Evolutionary conservation across 2,113 vertebrate genomes (phyloP), one percentile per base, ranked within the genome.

Genomic region (Boulengeromyrus knoepffleri): DNA sequence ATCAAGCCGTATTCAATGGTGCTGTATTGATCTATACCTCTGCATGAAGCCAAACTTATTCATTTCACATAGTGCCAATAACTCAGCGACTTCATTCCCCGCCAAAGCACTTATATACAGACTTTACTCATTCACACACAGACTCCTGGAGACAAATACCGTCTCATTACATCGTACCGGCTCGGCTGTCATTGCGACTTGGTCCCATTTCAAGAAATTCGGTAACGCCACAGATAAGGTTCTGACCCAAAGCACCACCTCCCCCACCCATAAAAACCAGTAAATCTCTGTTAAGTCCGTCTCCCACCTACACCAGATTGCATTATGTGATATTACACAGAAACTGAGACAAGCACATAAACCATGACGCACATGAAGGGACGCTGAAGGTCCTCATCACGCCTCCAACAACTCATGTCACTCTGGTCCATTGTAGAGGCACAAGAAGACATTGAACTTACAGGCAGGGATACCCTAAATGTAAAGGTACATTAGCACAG

Each of bases 241-340:
- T 83, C 92, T 95, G 93, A 95, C 91, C 93, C 94, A 94, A 93
- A 93, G 88, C 53, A 8, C 56, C 89, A 88, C 89, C 92, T 91
- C 39, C 87, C 89, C 90, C 87, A 45, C 90, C 74, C 74, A 15
- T 36, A 91, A 93, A 92, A 94, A 90, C 91, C 87, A 91, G 92
- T 93, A 91, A 88, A 93, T 94, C 92, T 93, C 90, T 86, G 87
- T 47, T 86, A 90, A 89, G 89, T 88, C 89, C 31, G 83, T 85
- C 70, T 88, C 74, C 88, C 87, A 91, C 90, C 92, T 91, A 92
- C 90, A 91, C 93, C 89, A 91, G 92, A 94, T 94, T 91, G 88
- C 90, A 94, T 94, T 93, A 92, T 91, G 92, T 92, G 93, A 95
- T 94, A 94, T 58, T 49, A 93, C 93, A 94, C 94, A 90, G 90